Evolutionary conservation across 1,140 invertebrate species (phyloP), one percentile per base, ranked within the genome.

Genomic region (Caenorhabditis remanei): DNA sequence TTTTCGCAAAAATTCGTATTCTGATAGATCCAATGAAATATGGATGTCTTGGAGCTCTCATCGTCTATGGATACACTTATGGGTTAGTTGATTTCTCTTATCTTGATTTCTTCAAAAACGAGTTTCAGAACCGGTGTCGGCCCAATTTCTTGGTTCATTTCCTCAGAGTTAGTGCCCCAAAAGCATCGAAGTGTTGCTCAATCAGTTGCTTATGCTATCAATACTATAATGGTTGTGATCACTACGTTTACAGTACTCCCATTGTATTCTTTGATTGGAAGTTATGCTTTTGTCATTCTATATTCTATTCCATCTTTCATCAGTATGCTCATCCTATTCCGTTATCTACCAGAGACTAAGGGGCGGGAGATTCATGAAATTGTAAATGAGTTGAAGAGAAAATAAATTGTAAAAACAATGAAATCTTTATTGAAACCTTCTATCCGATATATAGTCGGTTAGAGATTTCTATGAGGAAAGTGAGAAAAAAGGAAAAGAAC

Each of bases 341-440:
- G 43, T 13, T 67, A 90, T 40, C 61, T 90, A 1, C 90, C 90
- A 16, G 90, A 90, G 56, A 90, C 90, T 0, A 88, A 86, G 55
- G 90, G 90, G 41, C 61, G 90, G n/a, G 90, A 90, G 83, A 90
- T 90, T 58, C 90, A 90, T 79, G 90, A 90, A n/a, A 91, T 90
- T 82, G 90, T 90, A n/a, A 55, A 58, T 16, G 86, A 90, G 71
- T 58, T 90, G 58, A 88, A 87, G 53, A 90, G 89, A 55, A 83
- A 83, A 75, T 63, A 2, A 63, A 21, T 63, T 63, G 32, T 32
- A 2, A 32, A 32, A 1, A 32, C 32, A 0, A 0, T 32, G 32
- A 32, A 32, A 32, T 32, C 32, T 32, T 32, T 32, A 32, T 32
- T 32, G 32, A 32, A 32, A 32, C 32, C 32, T 32, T 32, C 32